phyloP scores from a whole-genome alignment of 2,797 vertebrate genomes.

The Danio aesculapii region DNA sequence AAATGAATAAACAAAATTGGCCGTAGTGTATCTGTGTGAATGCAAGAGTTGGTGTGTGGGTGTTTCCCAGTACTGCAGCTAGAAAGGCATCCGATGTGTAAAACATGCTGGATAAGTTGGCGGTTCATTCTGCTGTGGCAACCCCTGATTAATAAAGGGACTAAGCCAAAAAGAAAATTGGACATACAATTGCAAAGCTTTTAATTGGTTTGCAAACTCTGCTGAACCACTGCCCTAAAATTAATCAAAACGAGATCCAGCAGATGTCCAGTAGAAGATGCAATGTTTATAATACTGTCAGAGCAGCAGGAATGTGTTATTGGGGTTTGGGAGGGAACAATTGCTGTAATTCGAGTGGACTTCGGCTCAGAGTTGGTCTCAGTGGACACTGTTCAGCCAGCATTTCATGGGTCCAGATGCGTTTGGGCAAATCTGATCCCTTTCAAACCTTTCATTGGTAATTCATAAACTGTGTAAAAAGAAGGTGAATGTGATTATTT shows the following conservation, averaged over 20 bases:
- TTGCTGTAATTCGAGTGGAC: slow-evolving; percentile 43
- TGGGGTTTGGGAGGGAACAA: slow-evolving; percentile 31
- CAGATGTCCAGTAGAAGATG: slow-evolving; percentile 9
- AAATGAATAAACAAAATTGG: too few species aligned
- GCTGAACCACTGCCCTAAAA: not conserved
- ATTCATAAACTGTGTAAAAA: too few species aligned
- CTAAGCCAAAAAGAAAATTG: not conserved
- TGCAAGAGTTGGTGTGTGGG: too few species aligned
- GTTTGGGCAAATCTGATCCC: slow-evolving; percentile 57
- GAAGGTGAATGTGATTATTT: too few species aligned
- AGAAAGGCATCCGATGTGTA: too few species aligned
- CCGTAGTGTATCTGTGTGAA: too few species aligned
- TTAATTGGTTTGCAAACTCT: not conserved
- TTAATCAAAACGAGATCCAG: not conserved
- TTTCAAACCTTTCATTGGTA: slow-evolving; percentile 65
- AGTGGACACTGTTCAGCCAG: slow-evolving; percentile 13
- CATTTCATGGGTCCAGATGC: slow-evolving; percentile 27
- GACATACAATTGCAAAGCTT: not conserved
- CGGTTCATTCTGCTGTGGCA: too few species aligned
- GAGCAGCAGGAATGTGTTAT: slow-evolving; percentile 35
- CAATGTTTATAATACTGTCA: slow-evolving; percentile 41
- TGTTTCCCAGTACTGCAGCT: too few species aligned
- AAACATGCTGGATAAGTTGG: too few species aligned
- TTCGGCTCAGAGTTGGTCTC: slow-evolving; percentile 36
- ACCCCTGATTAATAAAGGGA: too few species aligned